Percentiles rank a stretch among this genome's conserved stretches.
phyloP scores from a whole-genome alignment of 2,888 invertebrate genomes.

The Nemoura dubitans region DNA sequence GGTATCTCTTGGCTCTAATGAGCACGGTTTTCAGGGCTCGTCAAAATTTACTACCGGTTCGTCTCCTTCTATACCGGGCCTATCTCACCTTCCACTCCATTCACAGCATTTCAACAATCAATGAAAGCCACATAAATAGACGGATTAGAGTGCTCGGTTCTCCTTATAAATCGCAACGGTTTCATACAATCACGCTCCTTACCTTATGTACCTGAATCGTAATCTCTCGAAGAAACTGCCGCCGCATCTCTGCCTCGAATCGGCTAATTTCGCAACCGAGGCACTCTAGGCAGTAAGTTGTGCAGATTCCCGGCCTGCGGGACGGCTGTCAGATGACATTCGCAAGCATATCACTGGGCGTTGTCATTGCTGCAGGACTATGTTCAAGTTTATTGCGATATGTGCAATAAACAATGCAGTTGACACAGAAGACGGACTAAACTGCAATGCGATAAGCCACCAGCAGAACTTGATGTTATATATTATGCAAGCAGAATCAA shows the following conservation, averaged over 20 bases:
- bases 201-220: not conserved
- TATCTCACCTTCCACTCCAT: not conserved
- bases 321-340: not conserved
- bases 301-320: not conserved
- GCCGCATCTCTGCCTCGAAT: not conserved
- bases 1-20: not conserved
- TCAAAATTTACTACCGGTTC: not conserved
- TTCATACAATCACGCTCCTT: not conserved
- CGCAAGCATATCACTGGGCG: not conserved
- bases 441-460: not conserved
- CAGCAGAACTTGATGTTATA: not conserved
- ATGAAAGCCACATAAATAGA: not conserved
- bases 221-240: not conserved
- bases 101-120: not conserved
- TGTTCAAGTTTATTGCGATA: conserved; percentile 17
- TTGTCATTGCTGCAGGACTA: conserved; percentile 1
- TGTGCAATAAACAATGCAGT: conserved; percentile 14
- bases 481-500: not conserved
- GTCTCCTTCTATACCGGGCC: not conserved
- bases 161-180: not conserved
- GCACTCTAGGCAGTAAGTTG: not conserved
- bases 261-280: not conserved
- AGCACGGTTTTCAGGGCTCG: not conserved
- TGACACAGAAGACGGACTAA: not conserved
- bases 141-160: not conserved